These are phyloP conservation scores for Noctua fimbriata DNA, from an alignment of 2,888 invertebrate species.

Conservation along the genomic window DNA sequence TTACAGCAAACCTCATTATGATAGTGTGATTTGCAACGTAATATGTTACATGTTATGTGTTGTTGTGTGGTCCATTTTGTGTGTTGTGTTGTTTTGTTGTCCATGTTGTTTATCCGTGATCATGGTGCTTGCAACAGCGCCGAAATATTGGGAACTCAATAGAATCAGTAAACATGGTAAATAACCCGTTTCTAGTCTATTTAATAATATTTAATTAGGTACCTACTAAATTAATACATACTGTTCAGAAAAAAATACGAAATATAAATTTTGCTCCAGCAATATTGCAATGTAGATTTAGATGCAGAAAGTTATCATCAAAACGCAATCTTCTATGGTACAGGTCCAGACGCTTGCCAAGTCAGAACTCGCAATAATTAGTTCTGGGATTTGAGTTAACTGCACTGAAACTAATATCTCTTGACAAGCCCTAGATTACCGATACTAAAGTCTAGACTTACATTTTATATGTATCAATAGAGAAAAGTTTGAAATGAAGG, in stretches of 20 bases:
- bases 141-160: too few relatives aligned
- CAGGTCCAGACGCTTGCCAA: slow-evolving; percentile 40
- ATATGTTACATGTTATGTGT: too few relatives aligned
- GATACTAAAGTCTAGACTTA: slow-evolving; percentile 26
- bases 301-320: slow-evolving; percentile 25
- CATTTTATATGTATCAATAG: background rate
- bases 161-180: too few relatives aligned
- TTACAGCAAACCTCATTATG: background rate
- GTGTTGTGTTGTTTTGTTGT: too few relatives aligned
- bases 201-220: too few relatives aligned
- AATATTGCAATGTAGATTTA: slow-evolving; percentile 9
- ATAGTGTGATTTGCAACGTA: background rate
- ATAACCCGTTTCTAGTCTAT: too few relatives aligned
- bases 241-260: background rate
- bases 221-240: background rate
- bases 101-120: too few relatives aligned
- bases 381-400: slow-evolving; percentile 59
- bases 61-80: too few relatives aligned
- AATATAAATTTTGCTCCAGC: background rate
- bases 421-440: slow-evolving; percentile 46
- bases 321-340: slow-evolving; percentile 50
- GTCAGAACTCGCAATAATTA: slow-evolving; percentile 54
- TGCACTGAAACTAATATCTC: slow-evolving; percentile 47
- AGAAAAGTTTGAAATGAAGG: background rate
- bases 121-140: too few relatives aligned